Evolutionary conservation across 2,888 invertebrate genomes (phyloP).

Genomic region (Resseliella maxima): DNA sequence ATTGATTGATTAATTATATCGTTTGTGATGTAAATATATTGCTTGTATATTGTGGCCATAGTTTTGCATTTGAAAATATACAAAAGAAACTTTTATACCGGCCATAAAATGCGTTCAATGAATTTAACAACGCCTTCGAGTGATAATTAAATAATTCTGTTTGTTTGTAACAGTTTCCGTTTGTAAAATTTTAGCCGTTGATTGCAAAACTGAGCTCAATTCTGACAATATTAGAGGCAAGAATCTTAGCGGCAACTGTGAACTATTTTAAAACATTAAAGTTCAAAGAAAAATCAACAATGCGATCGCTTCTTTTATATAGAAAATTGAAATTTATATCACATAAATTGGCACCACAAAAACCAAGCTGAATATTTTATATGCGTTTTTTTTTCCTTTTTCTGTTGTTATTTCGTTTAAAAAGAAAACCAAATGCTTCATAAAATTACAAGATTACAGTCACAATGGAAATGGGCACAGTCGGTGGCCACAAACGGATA

Average conservation of each 20-base stretch:
- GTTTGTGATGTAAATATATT: neutral
- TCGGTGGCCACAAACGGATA: neutral
- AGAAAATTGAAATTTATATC: neutral
- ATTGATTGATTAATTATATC: constrained; percentile 44
- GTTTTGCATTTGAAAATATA: neutral
- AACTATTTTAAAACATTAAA: constrained; percentile 12
- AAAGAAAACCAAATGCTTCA: constrained; percentile 3
- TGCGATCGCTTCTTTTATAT: neutral
- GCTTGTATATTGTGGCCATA: neutral
- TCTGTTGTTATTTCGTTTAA: neutral
- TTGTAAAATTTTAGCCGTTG: neutral
- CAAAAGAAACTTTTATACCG: neutral
- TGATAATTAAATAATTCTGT: constrained; percentile 31
- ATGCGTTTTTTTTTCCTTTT: neutral
- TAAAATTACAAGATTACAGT: neutral
- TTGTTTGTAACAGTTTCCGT: constrained; percentile 39
- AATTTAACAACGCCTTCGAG: neutral
- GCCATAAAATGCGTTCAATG: constrained; percentile 32
- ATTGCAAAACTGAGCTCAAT: neutral
- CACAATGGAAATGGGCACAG: neutral
- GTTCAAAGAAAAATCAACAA: constrained; percentile 20
- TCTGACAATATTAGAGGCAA: neutral
- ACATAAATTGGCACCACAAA: constrained; percentile 40
- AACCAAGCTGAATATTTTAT: neutral
- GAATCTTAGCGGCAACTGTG: neutral